A percentile compares a stretch with the other conserved stretches of the same genome.
Conservation (phyloP, 2,113 vertebrate genomes). For the Ondatra zibethicus region DNA sequence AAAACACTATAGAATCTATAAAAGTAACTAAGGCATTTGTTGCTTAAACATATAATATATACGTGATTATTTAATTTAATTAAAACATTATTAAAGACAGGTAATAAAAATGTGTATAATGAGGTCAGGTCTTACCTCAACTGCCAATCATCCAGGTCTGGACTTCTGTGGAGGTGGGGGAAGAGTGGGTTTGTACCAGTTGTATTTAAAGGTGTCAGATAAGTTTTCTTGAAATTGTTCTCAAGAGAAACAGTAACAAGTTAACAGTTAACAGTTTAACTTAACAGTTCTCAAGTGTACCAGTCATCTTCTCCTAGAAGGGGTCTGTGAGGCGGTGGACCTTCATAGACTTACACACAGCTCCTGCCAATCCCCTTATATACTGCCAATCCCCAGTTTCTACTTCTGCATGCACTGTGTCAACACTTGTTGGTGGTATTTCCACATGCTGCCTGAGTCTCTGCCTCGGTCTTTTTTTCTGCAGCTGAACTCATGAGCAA, state of each 20-base stretch:
- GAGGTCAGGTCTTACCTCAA: background rate
- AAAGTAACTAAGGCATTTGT: background rate
- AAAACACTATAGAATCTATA: conserved; percentile 27
- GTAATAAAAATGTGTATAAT: background rate
- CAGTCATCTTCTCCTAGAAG: background rate
- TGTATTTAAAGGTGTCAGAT: background rate
- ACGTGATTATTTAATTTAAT: background rate
- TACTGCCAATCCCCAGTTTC: background rate
- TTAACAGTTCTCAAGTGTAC: no score
- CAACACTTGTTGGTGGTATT: background rate
- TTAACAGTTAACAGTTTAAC: no score
- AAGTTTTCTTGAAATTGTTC: conserved; percentile 29
- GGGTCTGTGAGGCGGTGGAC: background rate
- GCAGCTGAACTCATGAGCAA: background rate
- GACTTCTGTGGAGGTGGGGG: background rate
- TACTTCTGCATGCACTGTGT: background rate
- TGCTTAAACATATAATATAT: background rate
- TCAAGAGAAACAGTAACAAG: conserved; percentile 32
- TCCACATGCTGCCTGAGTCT: background rate
- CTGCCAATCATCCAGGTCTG: background rate
- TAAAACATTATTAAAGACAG: conserved; percentile 33
- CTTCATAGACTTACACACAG: background rate
- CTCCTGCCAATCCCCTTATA: background rate
- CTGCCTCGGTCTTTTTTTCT: background rate
- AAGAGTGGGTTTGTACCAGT: background rate